A percentile compares a stretch with the other conserved stretches of the same genome.
Conservation (phyloP, 2,888 invertebrate species). For the Aspidapion aeneum region DNA sequence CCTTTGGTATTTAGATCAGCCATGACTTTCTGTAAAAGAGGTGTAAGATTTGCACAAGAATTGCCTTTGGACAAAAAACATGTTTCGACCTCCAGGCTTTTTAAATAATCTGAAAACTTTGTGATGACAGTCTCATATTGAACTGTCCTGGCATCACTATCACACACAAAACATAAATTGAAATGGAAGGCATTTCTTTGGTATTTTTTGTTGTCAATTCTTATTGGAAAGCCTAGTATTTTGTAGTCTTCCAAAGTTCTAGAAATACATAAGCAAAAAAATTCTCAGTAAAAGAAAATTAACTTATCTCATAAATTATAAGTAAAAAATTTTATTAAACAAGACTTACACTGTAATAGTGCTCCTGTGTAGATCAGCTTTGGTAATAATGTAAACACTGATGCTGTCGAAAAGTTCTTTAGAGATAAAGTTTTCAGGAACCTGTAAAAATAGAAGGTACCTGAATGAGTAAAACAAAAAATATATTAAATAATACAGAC, state of each 20-base stretch:
- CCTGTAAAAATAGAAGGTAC: slow-evolving; percentile 52
- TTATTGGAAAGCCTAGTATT: slow-evolving; percentile 89
- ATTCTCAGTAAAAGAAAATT: slow-evolving; percentile 1
- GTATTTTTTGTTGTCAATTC: slow-evolving; percentile 85
- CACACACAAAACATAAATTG: slow-evolving; percentile 93
- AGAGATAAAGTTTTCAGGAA: slow-evolving; percentile 85
- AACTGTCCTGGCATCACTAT: slow-evolving; percentile 82
- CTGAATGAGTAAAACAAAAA: background rate
- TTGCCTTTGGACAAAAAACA: slow-evolving; percentile 78
- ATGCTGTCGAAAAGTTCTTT: slow-evolving; percentile 93
- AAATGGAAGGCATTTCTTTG: slow-evolving; percentile 93
- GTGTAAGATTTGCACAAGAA: slow-evolving; percentile 59
- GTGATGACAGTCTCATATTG: slow-evolving; percentile 94
- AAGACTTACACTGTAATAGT: slow-evolving; percentile 82
- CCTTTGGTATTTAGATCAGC: slow-evolving; percentile 74
- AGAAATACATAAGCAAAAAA: slow-evolving; percentile 32
- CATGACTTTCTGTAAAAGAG: slow-evolving; percentile 74
- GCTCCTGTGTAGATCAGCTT: slow-evolving; percentile 84
- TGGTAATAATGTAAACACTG: slow-evolving; percentile 93
- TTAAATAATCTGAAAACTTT: slow-evolving; percentile 90
- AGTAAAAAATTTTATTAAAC: too few relatives aligned
- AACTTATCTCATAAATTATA: too few relatives aligned
- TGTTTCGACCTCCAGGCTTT: slow-evolving; percentile 82
- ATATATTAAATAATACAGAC: background rate
- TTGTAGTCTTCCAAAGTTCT: slow-evolving; percentile 75